These are phyloP conservation scores for Panthera tigris DNA, from an alignment of 2,113 vertebrate species.

Conservation along the genomic window DNA sequence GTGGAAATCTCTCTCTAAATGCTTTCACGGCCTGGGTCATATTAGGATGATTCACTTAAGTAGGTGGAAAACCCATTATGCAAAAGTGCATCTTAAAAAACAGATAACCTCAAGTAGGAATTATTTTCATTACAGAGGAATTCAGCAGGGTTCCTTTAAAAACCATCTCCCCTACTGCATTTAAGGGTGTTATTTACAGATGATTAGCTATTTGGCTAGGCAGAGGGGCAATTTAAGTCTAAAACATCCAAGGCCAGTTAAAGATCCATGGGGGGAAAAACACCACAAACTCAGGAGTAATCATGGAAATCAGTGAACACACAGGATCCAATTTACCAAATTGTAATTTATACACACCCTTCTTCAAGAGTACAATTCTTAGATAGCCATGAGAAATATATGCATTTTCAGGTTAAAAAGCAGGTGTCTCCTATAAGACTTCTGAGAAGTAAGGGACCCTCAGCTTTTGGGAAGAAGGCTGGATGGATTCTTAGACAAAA, in stretches of 20 bases:
- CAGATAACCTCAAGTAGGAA: slow-evolving; percentile 28
- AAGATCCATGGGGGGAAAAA: not conserved
- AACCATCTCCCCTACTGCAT: not conserved
- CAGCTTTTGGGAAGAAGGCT: not conserved
- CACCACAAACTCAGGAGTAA: not conserved
- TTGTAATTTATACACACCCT: not conserved
- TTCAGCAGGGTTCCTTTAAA: slow-evolving; percentile 59
- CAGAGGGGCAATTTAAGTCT: slow-evolving; percentile 12
- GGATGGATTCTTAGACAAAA: not conserved
- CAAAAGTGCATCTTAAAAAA: slow-evolving; percentile 52
- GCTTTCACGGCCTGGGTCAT: not conserved
- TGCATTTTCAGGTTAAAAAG: not conserved
- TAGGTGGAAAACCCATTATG: not conserved
- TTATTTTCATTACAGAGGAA: slow-evolving; percentile 56
- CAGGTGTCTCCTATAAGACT: not conserved
- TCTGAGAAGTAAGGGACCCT: not conserved
- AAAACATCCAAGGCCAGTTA: slow-evolving; percentile 32
- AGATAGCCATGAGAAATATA: not conserved
- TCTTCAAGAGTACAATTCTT: not conserved
- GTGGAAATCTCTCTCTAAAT: not conserved
- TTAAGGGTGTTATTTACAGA: slow-evolving; percentile 56
- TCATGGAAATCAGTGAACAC: not conserved
- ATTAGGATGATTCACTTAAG: not conserved
- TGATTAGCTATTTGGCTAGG: slow-evolving; percentile 46
- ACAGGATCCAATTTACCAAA: not conserved